Evolutionary conservation across 2,797 vertebrate genomes (phyloP).

Genomic region (Hydrophis major): DNA sequence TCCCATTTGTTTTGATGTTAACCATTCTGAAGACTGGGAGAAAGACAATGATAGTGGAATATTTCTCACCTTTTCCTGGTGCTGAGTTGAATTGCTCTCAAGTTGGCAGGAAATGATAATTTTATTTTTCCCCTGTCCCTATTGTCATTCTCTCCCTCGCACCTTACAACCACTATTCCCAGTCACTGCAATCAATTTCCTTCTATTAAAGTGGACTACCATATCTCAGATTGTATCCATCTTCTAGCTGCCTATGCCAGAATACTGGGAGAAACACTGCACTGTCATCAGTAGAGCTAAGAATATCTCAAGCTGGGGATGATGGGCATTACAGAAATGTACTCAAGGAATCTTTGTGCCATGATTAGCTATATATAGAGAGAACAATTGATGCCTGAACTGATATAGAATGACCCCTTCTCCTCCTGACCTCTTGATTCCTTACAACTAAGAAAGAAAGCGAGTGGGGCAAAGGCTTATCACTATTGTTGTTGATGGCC

Average conservation of each 20-base stretch:
- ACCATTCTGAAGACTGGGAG: background rate
- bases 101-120: background rate
- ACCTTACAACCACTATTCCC: background rate
- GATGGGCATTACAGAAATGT: background rate
- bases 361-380: background rate
- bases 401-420: background rate
- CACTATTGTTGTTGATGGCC: background rate
- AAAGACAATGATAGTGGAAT: background rate
- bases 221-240: background rate
- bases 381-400: background rate
- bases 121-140: background rate
- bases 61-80: background rate
- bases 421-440: background rate
- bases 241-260: background rate
- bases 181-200: background rate
- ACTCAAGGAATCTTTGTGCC: background rate
- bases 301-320: background rate
- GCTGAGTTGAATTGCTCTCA: background rate
- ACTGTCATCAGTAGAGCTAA: background rate
- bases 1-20: background rate
- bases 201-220: background rate
- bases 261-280: background rate
- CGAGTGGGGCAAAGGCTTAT: background rate
- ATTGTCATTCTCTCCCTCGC: background rate
- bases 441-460: background rate